Base-by-base conservation (phyloP, 92 coral and sea anemone species). In the Plumapathes pennacea region DNA sequence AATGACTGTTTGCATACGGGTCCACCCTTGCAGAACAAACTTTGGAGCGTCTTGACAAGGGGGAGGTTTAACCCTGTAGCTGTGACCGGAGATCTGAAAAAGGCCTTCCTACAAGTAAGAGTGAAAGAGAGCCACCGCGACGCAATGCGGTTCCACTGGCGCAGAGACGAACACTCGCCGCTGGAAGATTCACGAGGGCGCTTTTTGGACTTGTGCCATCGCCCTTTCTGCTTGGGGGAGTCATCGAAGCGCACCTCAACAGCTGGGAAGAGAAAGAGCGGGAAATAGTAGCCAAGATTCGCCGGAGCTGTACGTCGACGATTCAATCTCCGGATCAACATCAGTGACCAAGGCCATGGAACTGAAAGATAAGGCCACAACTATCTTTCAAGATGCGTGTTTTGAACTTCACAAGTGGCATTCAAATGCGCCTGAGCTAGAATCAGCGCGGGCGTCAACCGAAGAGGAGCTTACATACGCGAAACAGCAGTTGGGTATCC, bases 51-150 rank as follows among this genome's bases (percentile, higher is more conserved):
- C 3, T 36, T 69, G 12, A 64, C 60, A 10, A 31, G 69, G 12
- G 48, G 52, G 40, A 51, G 50, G 25, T 50, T 61, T 5, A 36
- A 77, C 15, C 60, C 78, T 2, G 46, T 69, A 10, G 85, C 65
- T 9, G 20, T 70, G 18, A 41, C 36, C 26, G 73, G 69, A 11
- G 80, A 51, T 25, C 29, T 71, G 5, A 41, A 69, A 63, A 33
- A 71, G 46, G 80, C 80, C 5, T 78, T 78, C 44, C 54, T 71
- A 19, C 80, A 71, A 29, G 72, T 77, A 25, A 57, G 62, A 23
- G 42, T 60, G 9, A 18, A 32, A 9, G 36, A 76, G 42, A 14
- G 26, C 6, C 55, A 76, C 34, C 54, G 65, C 2, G 77, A 72
- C 37, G 74, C 80, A 10, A 37, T 71, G 33, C 65, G 67, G 0